Percentiles rank a stretch among this genome's conserved stretches.
Evolutionary conservation across 2,888 invertebrate genomes (phyloP).

Genomic region (Sepiola atlantica): DNA sequence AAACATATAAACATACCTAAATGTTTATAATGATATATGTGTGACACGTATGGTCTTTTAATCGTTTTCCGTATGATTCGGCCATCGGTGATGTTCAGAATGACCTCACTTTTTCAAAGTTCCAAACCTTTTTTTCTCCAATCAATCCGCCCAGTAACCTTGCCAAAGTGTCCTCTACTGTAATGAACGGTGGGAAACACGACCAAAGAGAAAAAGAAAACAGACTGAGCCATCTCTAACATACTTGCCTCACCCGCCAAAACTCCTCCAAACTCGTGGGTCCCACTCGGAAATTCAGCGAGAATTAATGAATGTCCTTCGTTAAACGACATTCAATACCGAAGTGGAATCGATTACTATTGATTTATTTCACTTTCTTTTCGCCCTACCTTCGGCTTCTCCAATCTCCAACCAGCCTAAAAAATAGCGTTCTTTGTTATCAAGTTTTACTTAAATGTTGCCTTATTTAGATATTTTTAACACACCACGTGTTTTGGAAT

Average conservation of each 20-base stretch:
- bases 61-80: background rate
- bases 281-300: background rate
- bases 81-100: no score
- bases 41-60: background rate
- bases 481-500: no score
- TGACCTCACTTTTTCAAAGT: background rate
- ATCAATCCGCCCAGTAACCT: background rate
- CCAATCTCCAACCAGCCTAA: no score
- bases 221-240: background rate
- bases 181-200: background rate
- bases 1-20: no score
- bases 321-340: conserved; percentile 32
- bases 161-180: background rate
- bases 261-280: background rate
- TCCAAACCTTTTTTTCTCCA: background rate
- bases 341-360: background rate
- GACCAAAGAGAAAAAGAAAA: background rate
- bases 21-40: background rate
- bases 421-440: no score
- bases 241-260: no score
- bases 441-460: no score
- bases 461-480: no score
- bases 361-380: background rate
- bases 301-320: conserved; percentile 15
- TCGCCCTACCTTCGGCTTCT: background rate